Evolutionary conservation across 2,888 invertebrate species (phyloP), one percentile per base, ranked within the genome.

Genomic region (Hirtodrosophila trivittata): DNA sequence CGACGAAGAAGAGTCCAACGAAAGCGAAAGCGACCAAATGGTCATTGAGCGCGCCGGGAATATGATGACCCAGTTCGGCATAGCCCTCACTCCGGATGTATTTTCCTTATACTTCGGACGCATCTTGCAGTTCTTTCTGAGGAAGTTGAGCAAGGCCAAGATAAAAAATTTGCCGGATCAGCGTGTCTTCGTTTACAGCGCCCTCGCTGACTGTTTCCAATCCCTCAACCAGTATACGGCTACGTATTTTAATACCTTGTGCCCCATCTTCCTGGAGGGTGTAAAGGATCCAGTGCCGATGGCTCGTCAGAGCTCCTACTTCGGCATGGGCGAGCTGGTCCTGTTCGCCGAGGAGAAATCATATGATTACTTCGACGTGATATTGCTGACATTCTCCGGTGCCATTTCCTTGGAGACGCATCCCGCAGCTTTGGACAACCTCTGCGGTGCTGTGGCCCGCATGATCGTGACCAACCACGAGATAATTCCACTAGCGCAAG

Each of bases 261-360:
- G 94, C 66, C 93, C 94, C 1, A 87, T 94, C 7, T 93, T 95
- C 86, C 90, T 94, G 56, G 92, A 90, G 46, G 92, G 93, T 42
- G 91, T 93, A 1, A 91, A 91, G 49, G 95, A 95, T 89, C 87
- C 92, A 0, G 93, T 93, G 74, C 93, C 93, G 43, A 95, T 95
- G 89, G 94, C 95, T 0, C 92, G 96, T 49, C 95, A 95, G 86
- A 96, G 96, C 90, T 92, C 95, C 0, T 93, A 94, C 41, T 96
- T 93, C 88, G 95, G 94, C 10, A 90, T 96, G 42, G 96, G 96
- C 1, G 95, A 96, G 86, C 91, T 96, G 81, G 93, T 93, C 37
- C 89, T 94, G 9, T 92, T 94, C 88, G 93, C 94, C 45, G 94
- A 93, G 88, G 93, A 94, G 41, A 91, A 92, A 59, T 90, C 94